These are phyloP conservation scores for Yponomeuta evonymella DNA, from an alignment of 2,888 invertebrate genomes.

Conservation along the genomic window DNA sequence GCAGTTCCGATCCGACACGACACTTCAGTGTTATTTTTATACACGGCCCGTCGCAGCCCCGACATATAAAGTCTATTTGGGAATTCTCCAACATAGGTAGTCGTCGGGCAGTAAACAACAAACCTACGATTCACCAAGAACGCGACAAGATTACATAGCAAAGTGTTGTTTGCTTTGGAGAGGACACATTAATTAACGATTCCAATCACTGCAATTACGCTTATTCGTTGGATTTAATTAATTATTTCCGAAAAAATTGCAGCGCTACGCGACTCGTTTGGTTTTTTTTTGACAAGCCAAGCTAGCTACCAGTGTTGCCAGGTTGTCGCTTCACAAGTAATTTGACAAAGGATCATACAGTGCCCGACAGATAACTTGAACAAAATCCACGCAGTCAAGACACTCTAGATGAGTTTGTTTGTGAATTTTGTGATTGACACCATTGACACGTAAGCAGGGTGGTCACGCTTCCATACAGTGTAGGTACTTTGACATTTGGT, in stretches of 20 bases:
- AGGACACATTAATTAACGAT: neutral
- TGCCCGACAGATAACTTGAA: too few relatives aligned
- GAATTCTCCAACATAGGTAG: slow-evolving; percentile 61
- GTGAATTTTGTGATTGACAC: too few relatives aligned
- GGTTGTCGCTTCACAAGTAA: too few relatives aligned
- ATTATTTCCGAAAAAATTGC: slow-evolving; percentile 6
- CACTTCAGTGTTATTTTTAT: slow-evolving; percentile 70
- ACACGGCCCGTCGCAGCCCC: slow-evolving; percentile 65
- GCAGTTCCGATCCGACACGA: slow-evolving; percentile 46
- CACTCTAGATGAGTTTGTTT: too few relatives aligned
- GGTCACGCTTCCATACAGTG: too few relatives aligned
- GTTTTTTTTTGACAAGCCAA: neutral
- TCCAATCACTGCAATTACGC: slow-evolving; percentile 8
- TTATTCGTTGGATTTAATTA: neutral
- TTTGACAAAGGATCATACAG: too few relatives aligned
- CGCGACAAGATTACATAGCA: slow-evolving; percentile 27
- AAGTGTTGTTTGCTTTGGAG: neutral
- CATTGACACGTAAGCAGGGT: too few relatives aligned
- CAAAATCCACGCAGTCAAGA: too few relatives aligned
- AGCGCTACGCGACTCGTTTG: neutral
- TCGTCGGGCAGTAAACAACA: slow-evolving; percentile 50
- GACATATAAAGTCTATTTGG: slow-evolving; percentile 70
- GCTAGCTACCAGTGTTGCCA: neutral
- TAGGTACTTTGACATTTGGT: too few relatives aligned
- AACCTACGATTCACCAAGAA: slow-evolving; percentile 24